Base-by-base conservation (phyloP, 2,888 invertebrate genomes). In the Stomorhina lunata region DNA sequence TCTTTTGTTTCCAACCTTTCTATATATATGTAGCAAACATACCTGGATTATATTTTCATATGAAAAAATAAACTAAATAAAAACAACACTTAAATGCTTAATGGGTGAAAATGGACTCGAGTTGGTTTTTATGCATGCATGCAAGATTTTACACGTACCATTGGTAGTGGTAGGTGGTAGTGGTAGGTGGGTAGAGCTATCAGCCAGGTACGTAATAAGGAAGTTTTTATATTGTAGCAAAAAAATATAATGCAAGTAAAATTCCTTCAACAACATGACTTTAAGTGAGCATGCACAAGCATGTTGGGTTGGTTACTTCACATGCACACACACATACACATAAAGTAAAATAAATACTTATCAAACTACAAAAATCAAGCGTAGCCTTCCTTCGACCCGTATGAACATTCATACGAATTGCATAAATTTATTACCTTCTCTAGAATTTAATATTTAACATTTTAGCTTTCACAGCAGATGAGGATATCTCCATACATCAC, bases 71-170 rank as follows among this genome's bases (percentile, higher is more conserved):
- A 84, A 82, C 65, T 69, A 82, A 84, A 84, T 83, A 84, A 79
- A 85, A 86, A 87, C 87, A 86, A 84, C 86, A 87, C 87, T 88
- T 87, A 86, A 87, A 87, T 86, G 86, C 85, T 87, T 86, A 88
- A 88, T 88, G 87, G 87, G 88, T 86, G 87, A 87, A 88, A 88
- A 86, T 87, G 83, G 84, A 83, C 84, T 85, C 73, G 50, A 80
- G 77, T 79, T 79, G 69, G 57, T 69, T 69, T 61, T 69, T 59
- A 45, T 69, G 66, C 72, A 66, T 69, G 66, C 72, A 66, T 73
- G 66, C 32, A 72, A 48, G 29, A 57, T 65, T 79, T 55, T 65
- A 68, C 76, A 72, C 61, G 75, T 69, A 61, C 43, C 32, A 43
- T 48, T 80, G 48, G 32, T 45, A 57, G 32, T 22, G n/a, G n/a